Conservation (phyloP, 2,113 vertebrate species). For the Paradoxurus hermaphroditus region DNA sequence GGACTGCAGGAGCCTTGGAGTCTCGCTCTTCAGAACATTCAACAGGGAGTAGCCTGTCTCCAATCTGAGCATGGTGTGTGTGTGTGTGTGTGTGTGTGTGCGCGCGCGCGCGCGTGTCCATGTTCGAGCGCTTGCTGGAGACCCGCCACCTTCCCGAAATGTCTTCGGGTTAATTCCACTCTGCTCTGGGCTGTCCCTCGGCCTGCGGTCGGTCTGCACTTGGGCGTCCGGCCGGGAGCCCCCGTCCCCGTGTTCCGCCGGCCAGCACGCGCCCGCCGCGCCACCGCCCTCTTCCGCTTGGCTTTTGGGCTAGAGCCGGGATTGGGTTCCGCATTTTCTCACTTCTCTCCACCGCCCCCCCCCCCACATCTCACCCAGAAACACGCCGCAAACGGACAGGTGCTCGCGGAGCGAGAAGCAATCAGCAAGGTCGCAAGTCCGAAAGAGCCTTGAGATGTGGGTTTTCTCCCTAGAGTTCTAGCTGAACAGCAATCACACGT, state of each 20-base stretch:
- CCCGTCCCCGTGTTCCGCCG: neutral
- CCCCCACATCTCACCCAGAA: neutral
- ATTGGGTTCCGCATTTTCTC: neutral
- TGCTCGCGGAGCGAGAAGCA: neutral
- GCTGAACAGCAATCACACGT: constrained; percentile 1
- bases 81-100: accelerated
- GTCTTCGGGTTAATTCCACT: neutral
- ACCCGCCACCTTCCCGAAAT: neutral
- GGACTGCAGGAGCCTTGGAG: neutral
- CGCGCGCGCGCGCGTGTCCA: no score
- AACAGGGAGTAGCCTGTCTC: neutral
- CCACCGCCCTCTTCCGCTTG: neutral
- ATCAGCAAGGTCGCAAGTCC: neutral
- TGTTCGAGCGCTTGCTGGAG: neutral
- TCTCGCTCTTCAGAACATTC: neutral
- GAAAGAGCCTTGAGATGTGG: neutral
- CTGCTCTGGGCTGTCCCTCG: neutral
- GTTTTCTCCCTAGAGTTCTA: neutral
- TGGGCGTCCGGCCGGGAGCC: neutral
- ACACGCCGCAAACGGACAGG: neutral
- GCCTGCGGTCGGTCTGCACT: neutral
- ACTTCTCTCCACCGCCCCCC: neutral
- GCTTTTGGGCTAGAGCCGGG: neutral
- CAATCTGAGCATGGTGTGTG: neutral
- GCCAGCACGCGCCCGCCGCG: neutral